phyloP scores from a whole-genome alignment of 2,888 invertebrate genomes.

The Limnephilus lunatus region DNA sequence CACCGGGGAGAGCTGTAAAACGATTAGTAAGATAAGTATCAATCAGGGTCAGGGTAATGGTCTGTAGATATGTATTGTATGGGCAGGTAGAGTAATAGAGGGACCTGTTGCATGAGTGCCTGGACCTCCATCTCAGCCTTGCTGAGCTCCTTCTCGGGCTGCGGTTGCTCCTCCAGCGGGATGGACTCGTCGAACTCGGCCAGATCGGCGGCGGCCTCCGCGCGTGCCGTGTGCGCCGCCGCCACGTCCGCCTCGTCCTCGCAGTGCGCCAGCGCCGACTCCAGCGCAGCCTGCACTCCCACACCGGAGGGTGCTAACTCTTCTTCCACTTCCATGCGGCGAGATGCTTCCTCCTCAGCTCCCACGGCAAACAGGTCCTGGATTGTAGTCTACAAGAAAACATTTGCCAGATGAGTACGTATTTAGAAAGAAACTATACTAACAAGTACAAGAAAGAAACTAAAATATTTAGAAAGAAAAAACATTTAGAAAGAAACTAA shows the following conservation, averaged over 20 bases:
- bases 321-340: constrained; percentile 80
- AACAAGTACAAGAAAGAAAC: too few species aligned
- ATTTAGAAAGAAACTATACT: background rate
- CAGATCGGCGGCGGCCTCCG: constrained; percentile 92
- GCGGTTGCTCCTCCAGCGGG: constrained; percentile 85
- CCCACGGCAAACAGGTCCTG: constrained; percentile 93
- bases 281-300: constrained; percentile 81
- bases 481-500: background rate
- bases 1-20: constrained; percentile 89
- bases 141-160: constrained; percentile 76
- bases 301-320: constrained; percentile 78
- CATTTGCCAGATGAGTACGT: background rate
- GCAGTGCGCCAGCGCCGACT: constrained; percentile 91
- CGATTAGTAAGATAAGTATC: constrained; percentile 20
- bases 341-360: constrained; percentile 76
- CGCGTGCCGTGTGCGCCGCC: constrained; percentile 92
- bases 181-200: constrained; percentile 98
- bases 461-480: too few species aligned
- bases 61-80: background rate
- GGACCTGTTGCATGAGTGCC: constrained; percentile 84
- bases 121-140: constrained; percentile 86
- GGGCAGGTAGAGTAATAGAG: background rate
- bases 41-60: background rate
- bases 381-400: constrained; percentile 86
- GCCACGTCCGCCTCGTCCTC: constrained; percentile 97